phyloP scores from a whole-genome alignment of 2,888 invertebrate species.

The Lasioglossum zephyrum region DNA sequence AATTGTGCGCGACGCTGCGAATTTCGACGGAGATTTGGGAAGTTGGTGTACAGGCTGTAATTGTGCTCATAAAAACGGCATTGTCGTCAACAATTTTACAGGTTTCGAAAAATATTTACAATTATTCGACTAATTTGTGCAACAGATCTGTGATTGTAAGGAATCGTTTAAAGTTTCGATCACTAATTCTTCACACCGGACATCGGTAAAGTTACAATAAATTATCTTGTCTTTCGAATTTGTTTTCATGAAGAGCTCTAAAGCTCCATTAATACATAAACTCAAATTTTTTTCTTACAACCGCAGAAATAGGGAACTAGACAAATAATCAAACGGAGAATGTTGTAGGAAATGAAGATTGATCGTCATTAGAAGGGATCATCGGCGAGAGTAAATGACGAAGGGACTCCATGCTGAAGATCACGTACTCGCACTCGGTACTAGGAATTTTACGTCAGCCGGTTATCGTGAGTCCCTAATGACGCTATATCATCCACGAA shows the following conservation, averaged over 20 bases:
- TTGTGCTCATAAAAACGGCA: too few species aligned
- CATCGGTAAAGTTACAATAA: too few species aligned
- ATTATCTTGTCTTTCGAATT: too few species aligned
- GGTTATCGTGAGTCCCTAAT: conserved; percentile 40
- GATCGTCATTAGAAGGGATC: neutral
- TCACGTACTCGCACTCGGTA: conserved; percentile 43
- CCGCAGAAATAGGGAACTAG: neutral
- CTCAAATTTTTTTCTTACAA: too few species aligned
- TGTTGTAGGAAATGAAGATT: neutral
- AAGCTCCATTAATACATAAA: too few species aligned
- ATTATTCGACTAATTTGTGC: neutral
- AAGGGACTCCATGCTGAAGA: conserved; percentile 30
- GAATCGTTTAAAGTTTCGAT: too few species aligned
- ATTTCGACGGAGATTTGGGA: neutral
- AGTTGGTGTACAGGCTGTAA: neutral
- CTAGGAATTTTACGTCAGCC: conserved; percentile 39
- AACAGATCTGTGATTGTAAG: neutral
- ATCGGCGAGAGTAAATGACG: neutral
- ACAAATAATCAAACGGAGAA: neutral
- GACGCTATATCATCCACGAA: conserved; percentile 46
- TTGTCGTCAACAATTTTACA: neutral
- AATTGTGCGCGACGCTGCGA: neutral
- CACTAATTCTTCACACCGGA: too few species aligned
- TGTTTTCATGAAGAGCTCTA: too few species aligned
- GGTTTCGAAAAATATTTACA: neutral